Evolutionary conservation across 2,888 invertebrate species (phyloP).

Genomic region (Sepiola atlantica): DNA sequence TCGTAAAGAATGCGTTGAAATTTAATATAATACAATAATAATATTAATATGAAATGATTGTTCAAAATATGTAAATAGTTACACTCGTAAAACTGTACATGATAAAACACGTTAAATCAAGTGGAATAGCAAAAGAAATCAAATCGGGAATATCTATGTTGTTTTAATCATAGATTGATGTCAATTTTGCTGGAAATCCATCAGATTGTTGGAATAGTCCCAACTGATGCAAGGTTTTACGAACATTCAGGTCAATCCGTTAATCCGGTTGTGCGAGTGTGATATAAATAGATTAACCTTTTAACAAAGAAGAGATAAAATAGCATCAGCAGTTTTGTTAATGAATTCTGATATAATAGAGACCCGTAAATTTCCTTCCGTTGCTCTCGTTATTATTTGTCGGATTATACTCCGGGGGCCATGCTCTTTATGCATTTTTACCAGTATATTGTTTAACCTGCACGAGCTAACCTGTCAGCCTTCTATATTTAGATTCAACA

Average conservation of each 20-base stretch:
- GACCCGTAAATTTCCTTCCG: background rate
- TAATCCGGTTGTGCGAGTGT: background rate
- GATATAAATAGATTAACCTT: slow-evolving; percentile 9
- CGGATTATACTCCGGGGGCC: background rate
- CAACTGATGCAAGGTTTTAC: background rate
- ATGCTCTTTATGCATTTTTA: background rate
- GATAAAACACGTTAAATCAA: background rate
- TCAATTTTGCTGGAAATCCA: background rate
- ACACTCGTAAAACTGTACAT: background rate
- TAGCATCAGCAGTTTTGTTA: background rate
- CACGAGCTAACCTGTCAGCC: background rate
- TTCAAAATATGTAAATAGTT: background rate
- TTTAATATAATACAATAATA: too few species aligned
- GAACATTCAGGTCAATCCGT: background rate
- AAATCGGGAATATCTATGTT: background rate
- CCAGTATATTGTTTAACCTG: background rate
- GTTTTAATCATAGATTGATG: background rate
- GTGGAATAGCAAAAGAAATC: background rate
- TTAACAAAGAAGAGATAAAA: background rate
- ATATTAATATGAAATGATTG: too few species aligned
- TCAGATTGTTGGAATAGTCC: background rate
- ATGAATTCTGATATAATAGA: background rate
- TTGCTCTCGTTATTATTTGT: background rate
- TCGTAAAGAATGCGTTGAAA: too few species aligned
- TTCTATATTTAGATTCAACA: background rate